Evolutionary conservation across 1,140 invertebrate species (phyloP).

Genomic region (Subanguina moxae): DNA sequence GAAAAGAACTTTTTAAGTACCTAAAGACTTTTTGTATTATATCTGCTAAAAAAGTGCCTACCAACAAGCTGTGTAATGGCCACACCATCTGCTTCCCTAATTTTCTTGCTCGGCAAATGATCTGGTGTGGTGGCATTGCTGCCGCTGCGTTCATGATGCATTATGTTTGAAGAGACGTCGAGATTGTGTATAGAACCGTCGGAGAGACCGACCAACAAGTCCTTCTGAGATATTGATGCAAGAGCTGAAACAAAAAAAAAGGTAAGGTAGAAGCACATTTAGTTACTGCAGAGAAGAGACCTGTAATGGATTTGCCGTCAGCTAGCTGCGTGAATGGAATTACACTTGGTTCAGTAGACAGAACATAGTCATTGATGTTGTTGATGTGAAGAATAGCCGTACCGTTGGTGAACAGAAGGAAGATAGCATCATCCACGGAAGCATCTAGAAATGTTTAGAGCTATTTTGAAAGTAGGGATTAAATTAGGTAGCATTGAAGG

Average conservation of each 20-base stretch:
- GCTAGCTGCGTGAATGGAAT: slow-evolving; percentile 28
- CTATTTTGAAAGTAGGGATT: too few relatives aligned
- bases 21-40: not conserved
- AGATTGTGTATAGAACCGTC: slow-evolving; percentile 37
- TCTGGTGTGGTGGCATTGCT: not conserved
- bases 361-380: slow-evolving; percentile 41
- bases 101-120: slow-evolving; percentile 1
- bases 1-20: not conserved
- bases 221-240: slow-evolving; percentile 11
- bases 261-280: too few relatives aligned
- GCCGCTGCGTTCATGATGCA: not conserved
- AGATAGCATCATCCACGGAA: slow-evolving; percentile 5
- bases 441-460: slow-evolving; percentile 10
- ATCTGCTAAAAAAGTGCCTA: not conserved
- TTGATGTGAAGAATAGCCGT: slow-evolving; percentile 30
- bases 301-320: slow-evolving; percentile 28
- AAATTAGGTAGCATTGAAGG: too few relatives aligned
- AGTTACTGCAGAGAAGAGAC: not conserved
- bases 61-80: slow-evolving; percentile 38
- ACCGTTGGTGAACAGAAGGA: slow-evolving; percentile 43
- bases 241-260: slow-evolving; percentile 25
- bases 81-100: slow-evolving; percentile 36
- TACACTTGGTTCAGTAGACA: slow-evolving; percentile 31
- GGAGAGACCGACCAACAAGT: slow-evolving; percentile 38
- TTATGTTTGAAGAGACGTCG: slow-evolving; percentile 8